Base-by-base conservation (phyloP, 2,888 invertebrate species). In the Zhuqinia jingwanae region DNA sequence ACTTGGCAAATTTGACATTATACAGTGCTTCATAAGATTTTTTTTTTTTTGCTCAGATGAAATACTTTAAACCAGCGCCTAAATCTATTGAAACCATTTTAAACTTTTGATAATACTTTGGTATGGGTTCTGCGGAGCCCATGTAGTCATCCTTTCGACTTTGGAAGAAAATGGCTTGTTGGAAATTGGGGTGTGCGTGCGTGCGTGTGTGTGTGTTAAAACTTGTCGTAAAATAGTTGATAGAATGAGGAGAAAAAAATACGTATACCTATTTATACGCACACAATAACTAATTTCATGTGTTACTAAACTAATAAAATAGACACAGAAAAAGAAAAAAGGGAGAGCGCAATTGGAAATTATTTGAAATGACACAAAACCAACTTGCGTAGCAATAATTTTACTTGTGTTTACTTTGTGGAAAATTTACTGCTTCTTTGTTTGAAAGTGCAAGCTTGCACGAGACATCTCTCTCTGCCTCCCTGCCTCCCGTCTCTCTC, bases 1-100 rank as follows among this genome's bases (percentile, higher is more conserved):
- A 75, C 27, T 75, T 42, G 47, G 53, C 56, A 53, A 75, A 75
- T 53, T 50, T 53, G 75, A 75, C 75, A 75, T 36, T 53, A 36
- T 75, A 56, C 75, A 75, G 75, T 8, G n/a, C n/a, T n/a, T n/a
- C n/a, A n/a, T n/a, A 73, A 6, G 17, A 3, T 65, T 42, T 17
- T 36, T 63, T 8, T 25, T 58, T 22, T 58, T 58, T n/a, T 27
- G 3, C 15, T 56, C 17, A 17, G 56, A 50, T 3, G 20, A 56
- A 3, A 56, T 56, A 20, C 5, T 56, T 56, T 17, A 13, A 11
- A 50, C 2, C 50, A 56, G 20, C 17, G 56, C 17, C 3, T 2
- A 20, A 8, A 20, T 20, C 20, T 56, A 20, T 20, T 5, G 11
- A 56, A 56, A 56, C 11, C 17, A 8, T 15, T 60, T 60, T 56